Percentiles rank a stretch among this genome's conserved stretches.
Evolutionary conservation across 2,113 vertebrate genomes (phyloP).

Genomic region (Corydoras sp.): DNA sequence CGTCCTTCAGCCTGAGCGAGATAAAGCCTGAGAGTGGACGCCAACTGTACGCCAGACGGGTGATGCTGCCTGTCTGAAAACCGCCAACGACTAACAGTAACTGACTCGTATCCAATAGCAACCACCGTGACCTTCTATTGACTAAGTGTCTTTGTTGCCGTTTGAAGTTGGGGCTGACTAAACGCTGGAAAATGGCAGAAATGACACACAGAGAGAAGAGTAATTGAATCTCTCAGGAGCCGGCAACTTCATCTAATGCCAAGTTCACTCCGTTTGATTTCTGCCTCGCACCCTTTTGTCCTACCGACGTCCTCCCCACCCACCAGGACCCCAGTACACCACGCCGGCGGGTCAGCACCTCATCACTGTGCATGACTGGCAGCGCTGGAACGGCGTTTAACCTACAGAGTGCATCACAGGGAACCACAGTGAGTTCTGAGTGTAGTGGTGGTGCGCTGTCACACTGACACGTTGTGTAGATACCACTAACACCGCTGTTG

Average conservation of each 20-base stretch:
- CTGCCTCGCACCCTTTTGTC: no score
- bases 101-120: constrained; percentile 26
- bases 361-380: no score
- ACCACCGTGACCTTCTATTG: constrained; percentile 34
- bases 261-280: neutral
- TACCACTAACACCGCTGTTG: no score
- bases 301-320: no score
- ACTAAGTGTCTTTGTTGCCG: constrained; percentile 33
- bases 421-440: no score
- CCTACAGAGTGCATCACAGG: no score
- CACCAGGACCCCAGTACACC: no score
- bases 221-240: constrained; percentile 23
- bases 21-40: neutral
- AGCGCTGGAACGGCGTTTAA: no score
- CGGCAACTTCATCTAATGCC: constrained; percentile 14
- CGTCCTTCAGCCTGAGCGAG: neutral
- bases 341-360: no score
- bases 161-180: constrained; percentile 30
- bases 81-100: constrained; percentile 30
- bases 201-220: constrained; percentile 24
- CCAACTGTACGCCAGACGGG: neutral
- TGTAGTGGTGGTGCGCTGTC: no score
- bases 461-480: no score
- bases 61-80: constrained; percentile 17
- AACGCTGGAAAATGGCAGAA: constrained; percentile 23